These are phyloP conservation scores for Alces alces DNA, from an alignment of 2,113 vertebrate species.

Conservation along the genomic window DNA sequence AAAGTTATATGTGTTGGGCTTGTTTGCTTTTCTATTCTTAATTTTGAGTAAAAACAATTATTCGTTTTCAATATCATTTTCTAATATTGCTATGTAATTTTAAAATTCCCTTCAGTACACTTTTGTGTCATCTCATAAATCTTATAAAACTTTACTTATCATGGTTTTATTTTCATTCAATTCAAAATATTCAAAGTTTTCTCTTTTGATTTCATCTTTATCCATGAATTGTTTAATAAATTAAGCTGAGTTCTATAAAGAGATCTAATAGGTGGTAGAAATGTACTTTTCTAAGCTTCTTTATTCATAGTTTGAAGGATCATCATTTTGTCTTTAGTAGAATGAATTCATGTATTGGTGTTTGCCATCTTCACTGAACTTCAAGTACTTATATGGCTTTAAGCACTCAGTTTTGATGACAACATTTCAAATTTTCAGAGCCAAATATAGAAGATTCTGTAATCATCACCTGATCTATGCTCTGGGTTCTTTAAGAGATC, in stretches of 20 bases:
- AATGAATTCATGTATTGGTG: background rate
- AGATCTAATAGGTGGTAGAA: background rate
- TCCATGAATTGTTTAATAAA: background rate
- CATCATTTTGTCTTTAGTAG: background rate
- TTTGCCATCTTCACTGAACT: background rate
- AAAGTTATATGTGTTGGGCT: background rate
- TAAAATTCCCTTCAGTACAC: background rate
- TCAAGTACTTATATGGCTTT: background rate
- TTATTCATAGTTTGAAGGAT: background rate
- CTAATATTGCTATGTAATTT: background rate
- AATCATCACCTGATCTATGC: fast-evolving
- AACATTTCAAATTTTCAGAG: background rate
- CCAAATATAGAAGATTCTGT: background rate
- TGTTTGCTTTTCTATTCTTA: background rate
- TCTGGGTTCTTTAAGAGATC: background rate
- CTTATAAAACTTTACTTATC: background rate
- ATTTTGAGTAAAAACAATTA: background rate
- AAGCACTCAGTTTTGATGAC: background rate
- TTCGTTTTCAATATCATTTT: background rate
- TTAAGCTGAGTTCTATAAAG: background rate
- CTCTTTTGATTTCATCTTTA: background rate
- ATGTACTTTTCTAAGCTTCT: background rate
- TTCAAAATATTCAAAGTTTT: background rate
- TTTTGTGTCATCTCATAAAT: background rate
- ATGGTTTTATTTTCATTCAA: background rate